Evolutionary conservation across 2,113 vertebrate genomes (phyloP).

Genomic region (Podilymbus podiceps): DNA sequence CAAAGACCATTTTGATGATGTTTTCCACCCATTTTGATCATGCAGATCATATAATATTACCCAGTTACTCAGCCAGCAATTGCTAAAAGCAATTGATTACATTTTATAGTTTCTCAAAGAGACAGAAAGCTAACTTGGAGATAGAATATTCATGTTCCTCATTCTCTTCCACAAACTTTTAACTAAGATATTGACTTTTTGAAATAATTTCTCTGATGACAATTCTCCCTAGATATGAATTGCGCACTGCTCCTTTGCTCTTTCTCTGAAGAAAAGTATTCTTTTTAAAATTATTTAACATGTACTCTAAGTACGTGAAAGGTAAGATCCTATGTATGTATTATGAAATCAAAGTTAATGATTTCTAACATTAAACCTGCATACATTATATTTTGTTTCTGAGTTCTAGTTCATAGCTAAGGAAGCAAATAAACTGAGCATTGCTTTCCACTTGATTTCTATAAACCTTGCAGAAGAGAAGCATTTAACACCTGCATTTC

Average conservation of each 20-base stretch:
- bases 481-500: background rate
- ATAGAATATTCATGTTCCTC: background rate
- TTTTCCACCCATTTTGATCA: background rate
- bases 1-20: background rate
- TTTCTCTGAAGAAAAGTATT: background rate
- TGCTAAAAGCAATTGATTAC: background rate
- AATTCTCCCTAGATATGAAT: background rate
- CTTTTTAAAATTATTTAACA: background rate
- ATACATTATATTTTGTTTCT: background rate
- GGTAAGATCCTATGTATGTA: background rate
- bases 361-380: background rate
- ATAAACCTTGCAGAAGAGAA: background rate
- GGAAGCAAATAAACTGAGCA: background rate
- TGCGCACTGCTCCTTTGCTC: background rate
- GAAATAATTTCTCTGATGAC: background rate
- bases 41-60: background rate
- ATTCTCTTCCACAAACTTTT: background rate
- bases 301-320: background rate
- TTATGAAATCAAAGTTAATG: background rate
- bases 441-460: background rate
- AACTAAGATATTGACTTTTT: background rate
- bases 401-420: background rate
- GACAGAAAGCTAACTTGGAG: background rate
- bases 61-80: background rate
- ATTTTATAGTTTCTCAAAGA: background rate